Base-by-base conservation (phyloP, 2,797 vertebrate species). In the Nyctalus aviator region DNA sequence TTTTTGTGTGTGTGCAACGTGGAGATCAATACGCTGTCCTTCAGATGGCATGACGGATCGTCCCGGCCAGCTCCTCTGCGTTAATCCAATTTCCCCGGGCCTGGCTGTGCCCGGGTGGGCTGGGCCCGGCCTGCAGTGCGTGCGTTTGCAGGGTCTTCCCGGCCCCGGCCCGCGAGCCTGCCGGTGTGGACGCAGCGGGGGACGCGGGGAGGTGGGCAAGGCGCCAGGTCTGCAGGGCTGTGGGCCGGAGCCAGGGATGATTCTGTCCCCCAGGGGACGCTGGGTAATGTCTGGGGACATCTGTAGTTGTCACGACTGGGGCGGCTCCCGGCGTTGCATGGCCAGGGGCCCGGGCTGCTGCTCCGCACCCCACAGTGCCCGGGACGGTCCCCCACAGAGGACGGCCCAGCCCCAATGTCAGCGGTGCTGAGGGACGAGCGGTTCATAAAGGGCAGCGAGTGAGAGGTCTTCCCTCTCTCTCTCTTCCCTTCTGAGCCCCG, bases 21-120 rank as follows among this genome's bases (percentile, higher is more conserved):
- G 97, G 96, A 98, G 98, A 98, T 98, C 98, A 98, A 98, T 99
- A 98, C 84, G 18, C 97, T 93, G 98, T 97, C 97, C 98, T 98
- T 98, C 98, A 98, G 98, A 97, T 46, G 94, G 96, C 89, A 93
- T 95, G 98, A 98, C 88, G 89, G 98, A 98, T 97, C 81, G 96
- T 96, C 95, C 90, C 86, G 96, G 96, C 86, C n/a, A 76, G 86
- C 55, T 86, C 90, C 93, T 73, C 79, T 5, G 9, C 95, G 94
- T 95, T 98, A 98, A 98, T 98, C 97, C 97, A 96, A 98, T 98
- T 97, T 97, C 89, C 89, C 35, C 4, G 84, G n/a, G 66, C 25
- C 89, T 82, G 94, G 59, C 75, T 3, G 59, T 62, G 50, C 30
- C 35, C 4, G 48, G 85, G 59, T 2, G 0, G 62, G 68, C 32